Evolutionary conservation across 1,140 invertebrate genomes (phyloP).

Genomic region (Stegodyphus dumicola): DNA sequence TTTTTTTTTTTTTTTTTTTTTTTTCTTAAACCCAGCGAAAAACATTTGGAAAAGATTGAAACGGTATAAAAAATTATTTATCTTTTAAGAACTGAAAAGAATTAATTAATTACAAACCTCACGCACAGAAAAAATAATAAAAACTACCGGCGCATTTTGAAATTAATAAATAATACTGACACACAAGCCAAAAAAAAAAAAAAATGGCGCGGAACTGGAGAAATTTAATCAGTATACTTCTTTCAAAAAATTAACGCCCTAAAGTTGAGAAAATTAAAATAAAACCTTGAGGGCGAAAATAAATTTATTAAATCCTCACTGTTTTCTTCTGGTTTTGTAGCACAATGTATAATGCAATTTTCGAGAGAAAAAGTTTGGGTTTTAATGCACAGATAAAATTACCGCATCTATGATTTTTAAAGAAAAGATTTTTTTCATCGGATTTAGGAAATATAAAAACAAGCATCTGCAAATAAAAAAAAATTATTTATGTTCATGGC

Average conservation of each 20-base stretch:
- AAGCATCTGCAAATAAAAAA: not conserved
- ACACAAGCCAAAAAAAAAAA: not conserved
- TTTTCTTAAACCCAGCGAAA: too few relatives aligned
- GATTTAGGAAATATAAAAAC: too few relatives aligned
- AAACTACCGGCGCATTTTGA: not conserved
- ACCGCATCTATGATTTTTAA: too few relatives aligned
- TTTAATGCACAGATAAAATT: not conserved
- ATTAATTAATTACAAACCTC: constrained; percentile 30
- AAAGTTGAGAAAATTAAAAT: constrained; percentile 30
- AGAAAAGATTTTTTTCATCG: too few relatives aligned
- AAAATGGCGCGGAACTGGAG: not conserved
- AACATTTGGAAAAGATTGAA: constrained; percentile 22
- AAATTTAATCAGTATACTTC: constrained; percentile 46
- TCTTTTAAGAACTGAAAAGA: constrained; percentile 28
- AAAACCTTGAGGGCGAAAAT: constrained; percentile 10
- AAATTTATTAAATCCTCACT: constrained; percentile 41
- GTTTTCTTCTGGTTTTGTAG: constrained; percentile 28
- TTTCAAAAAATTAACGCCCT: constrained; percentile 45
- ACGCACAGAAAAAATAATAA: not conserved
- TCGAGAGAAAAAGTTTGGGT: constrained; percentile 1
- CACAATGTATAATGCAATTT: constrained; percentile 15
- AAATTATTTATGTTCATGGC: not conserved
- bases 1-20: too few relatives aligned
- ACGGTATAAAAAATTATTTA: not conserved
- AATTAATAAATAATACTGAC: constrained; percentile 29